Percentiles rank a stretch among this genome's conserved stretches.
Conservation (phyloP, 2,113 vertebrate species). For the Macaca nemestrina region DNA sequence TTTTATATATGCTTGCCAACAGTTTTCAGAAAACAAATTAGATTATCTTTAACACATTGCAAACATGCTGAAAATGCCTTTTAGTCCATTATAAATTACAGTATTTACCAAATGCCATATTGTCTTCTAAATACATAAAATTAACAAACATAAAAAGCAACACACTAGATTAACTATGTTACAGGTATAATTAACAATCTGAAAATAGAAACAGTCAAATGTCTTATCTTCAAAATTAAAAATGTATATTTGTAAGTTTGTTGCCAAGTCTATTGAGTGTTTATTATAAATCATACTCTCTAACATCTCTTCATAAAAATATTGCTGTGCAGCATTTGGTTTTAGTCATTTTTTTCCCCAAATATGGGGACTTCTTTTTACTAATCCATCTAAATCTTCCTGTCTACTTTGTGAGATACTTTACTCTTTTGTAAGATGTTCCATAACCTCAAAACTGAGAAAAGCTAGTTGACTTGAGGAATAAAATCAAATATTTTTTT, state of each 20-base stretch:
- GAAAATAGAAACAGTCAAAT: background rate
- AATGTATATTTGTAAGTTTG: background rate
- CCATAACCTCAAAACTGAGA: background rate
- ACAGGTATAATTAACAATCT: background rate
- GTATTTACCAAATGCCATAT: background rate
- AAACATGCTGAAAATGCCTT: background rate
- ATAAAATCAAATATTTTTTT: background rate
- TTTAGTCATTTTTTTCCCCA: background rate
- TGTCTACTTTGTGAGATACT: background rate
- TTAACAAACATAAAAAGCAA: background rate
- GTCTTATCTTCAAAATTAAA: background rate
- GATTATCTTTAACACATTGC: background rate
- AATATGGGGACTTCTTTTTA: background rate
- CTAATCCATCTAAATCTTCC: background rate
- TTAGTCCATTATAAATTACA: background rate
- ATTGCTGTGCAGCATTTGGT: background rate
- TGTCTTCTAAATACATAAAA: background rate
- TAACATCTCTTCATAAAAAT: background rate
- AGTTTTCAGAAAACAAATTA: background rate
- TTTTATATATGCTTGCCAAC: background rate
- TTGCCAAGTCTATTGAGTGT: background rate
- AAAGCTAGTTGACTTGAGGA: background rate
- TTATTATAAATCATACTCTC: background rate
- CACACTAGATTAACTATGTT: background rate
- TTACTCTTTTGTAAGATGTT: background rate